These are phyloP conservation scores for Ridgeia piscesae DNA, from an alignment of 1,140 invertebrate genomes.

Conservation along the genomic window DNA sequence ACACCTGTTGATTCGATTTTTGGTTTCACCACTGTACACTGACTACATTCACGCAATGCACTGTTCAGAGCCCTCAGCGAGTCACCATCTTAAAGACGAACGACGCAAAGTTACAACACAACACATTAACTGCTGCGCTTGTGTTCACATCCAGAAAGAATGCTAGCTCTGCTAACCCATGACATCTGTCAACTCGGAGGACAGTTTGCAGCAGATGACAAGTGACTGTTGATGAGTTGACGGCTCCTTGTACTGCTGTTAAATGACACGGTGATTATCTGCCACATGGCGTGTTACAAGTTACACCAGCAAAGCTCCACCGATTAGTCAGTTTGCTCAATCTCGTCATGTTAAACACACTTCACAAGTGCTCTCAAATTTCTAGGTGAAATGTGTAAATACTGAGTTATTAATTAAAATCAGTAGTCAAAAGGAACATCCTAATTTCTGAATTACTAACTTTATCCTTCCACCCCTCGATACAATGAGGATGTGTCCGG, in stretches of 20 bases:
- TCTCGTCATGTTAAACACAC: not conserved
- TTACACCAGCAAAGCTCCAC: not conserved
- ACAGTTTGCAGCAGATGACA: not conserved
- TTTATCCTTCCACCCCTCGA: not conserved
- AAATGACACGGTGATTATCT: not conserved
- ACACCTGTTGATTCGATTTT: not conserved
- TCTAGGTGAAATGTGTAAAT: not conserved
- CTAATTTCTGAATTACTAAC: not conserved
- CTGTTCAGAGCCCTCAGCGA: not conserved
- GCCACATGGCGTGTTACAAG: not conserved
- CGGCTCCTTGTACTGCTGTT: not conserved
- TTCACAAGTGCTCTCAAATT: not conserved
- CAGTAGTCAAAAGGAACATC: not conserved
- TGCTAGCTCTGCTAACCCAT: not conserved
- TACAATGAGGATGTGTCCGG: too few species aligned
- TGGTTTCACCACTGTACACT: not conserved
- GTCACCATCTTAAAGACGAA: not conserved
- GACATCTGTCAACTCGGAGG: not conserved
- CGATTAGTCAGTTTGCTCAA: not conserved
- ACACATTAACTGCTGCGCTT: not conserved
- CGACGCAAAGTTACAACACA: not conserved
- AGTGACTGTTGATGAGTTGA: not conserved
- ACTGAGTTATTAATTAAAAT: not conserved
- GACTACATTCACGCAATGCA: not conserved
- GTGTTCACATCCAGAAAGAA: not conserved